Base-by-base conservation (phyloP, 2,888 invertebrate genomes). In the Polydrusus pterygomalis region DNA sequence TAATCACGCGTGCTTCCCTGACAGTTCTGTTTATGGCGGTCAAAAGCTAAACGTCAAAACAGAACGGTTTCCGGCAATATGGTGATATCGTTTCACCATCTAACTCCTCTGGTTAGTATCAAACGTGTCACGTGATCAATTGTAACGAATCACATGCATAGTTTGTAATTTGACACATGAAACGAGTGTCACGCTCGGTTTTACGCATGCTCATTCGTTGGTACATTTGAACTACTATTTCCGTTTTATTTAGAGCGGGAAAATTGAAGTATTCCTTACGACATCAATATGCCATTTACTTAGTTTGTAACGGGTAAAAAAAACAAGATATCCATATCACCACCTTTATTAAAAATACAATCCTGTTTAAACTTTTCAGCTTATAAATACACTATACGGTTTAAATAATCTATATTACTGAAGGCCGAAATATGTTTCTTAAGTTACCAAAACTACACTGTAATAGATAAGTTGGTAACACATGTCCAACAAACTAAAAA, bases 11-110 rank as follows among this genome's bases (percentile, higher is more conserved):
- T 83, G 83, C 81, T 82, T 74, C 47, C 77, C 65, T 75, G 79
- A 79, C 79, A 82, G 83, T 80, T 72, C 83, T 82, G 82, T 81
- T 82, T 81, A 83, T 83, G 84, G 84, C 84, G 84, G 83, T 84
- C 83, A 83, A 83, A 79, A 78, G 79, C 72, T 71, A 78, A 77
- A 81, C 78, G 76, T 73, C 73, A 73, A 60, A 67, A 64, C n/a
- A 54, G 49, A 40, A 18, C 38, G 34, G 9, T 47, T 68, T 68
- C 68, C 56, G 68, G 68, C 56, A 68, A 51, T 17, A 9, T 10
- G 2, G 15, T 11, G n/a, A 10, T 3, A 34, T 60, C 58, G 38
- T 60, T 60, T 60, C 10, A 38, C 11, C 2, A 54, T 25, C 2
- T 2, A 40, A 17, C 18, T 17, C 34, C 17, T 15, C 17, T 15